Percentiles rank a stretch among this genome's conserved stretches.
phyloP scores from a whole-genome alignment of 2,797 vertebrate genomes.

The Rhincodon typus region DNA sequence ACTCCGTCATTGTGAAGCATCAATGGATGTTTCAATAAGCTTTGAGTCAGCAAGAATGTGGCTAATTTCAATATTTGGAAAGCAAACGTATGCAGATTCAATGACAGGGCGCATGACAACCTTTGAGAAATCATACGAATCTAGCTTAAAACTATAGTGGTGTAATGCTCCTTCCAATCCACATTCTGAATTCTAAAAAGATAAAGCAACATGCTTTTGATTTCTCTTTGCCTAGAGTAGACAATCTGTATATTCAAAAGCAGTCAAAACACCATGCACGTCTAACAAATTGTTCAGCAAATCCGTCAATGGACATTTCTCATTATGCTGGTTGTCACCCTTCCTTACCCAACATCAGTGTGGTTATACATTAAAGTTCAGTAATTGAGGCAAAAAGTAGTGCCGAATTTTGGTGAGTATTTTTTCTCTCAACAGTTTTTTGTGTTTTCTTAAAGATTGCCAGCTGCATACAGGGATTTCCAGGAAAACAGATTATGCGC shows the following conservation, averaged over 20 bases:
- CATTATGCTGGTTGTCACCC: neutral
- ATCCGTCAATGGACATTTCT: neutral
- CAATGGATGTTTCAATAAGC: neutral
- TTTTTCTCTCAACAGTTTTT: neutral
- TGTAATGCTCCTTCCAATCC: neutral
- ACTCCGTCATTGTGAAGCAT: neutral
- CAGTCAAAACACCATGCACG: neutral
- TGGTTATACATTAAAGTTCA: neutral
- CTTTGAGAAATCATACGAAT: neutral
- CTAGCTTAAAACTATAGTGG: neutral
- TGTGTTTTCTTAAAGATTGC: neutral
- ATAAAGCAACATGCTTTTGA: too few species aligned
- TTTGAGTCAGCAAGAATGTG: neutral
- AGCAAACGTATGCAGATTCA: neutral
- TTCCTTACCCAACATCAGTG: neutral
- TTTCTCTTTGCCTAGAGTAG: neutral
- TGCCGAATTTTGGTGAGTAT: neutral
- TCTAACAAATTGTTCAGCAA: neutral
- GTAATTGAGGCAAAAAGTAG: neutral
- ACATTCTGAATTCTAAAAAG: neutral
- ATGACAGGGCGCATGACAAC: neutral
- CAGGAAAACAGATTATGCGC: neutral
- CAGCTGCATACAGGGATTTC: neutral
- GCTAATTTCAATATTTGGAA: neutral
- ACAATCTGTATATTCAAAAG: neutral